Percentiles rank a stretch among this genome's conserved stretches.
These are phyloP conservation scores for Enteromius paludinosus DNA, from an alignment of 2,797 vertebrate species.

Conservation along the genomic window DNA sequence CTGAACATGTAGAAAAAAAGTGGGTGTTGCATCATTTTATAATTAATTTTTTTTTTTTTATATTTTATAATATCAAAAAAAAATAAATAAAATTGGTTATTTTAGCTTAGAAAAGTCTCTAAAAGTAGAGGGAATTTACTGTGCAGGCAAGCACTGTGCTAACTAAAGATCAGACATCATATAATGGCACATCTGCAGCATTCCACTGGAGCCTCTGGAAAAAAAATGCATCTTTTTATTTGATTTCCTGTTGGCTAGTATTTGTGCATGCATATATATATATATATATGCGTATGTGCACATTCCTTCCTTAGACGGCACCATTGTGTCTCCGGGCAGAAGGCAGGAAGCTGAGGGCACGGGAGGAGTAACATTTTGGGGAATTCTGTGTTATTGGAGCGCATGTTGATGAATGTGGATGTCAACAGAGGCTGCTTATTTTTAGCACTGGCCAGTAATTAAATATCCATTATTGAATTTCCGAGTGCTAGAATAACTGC, in stretches of 20 bases:
- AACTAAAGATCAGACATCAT: background rate
- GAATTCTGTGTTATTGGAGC: slow-evolving; percentile 29
- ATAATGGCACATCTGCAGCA: background rate
- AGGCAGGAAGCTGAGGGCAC: slow-evolving; percentile 44
- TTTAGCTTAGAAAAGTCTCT: background rate
- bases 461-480: slow-evolving; percentile 15
- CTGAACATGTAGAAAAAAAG: background rate
- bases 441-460: slow-evolving; percentile 21
- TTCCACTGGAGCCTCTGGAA: slow-evolving; percentile 22
- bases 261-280: background rate
- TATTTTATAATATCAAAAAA: background rate
- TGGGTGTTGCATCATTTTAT: background rate
- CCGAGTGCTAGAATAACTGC: slow-evolving; percentile 23
- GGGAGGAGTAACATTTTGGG: slow-evolving; percentile 30
- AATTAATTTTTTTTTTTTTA: no score
- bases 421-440: slow-evolving; percentile 23
- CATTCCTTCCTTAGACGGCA: slow-evolving; percentile 23
- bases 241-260: slow-evolving; percentile 39
- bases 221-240: slow-evolving; percentile 15
- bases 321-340: slow-evolving; percentile 47
- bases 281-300: background rate
- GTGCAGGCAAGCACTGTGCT: background rate
- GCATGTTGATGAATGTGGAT: background rate
- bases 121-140: background rate
- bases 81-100: background rate